Percentiles rank a stretch among this genome's conserved stretches.
Evolutionary conservation across 2,113 vertebrate species (phyloP).

Genomic region (Hippolais icterina): DNA sequence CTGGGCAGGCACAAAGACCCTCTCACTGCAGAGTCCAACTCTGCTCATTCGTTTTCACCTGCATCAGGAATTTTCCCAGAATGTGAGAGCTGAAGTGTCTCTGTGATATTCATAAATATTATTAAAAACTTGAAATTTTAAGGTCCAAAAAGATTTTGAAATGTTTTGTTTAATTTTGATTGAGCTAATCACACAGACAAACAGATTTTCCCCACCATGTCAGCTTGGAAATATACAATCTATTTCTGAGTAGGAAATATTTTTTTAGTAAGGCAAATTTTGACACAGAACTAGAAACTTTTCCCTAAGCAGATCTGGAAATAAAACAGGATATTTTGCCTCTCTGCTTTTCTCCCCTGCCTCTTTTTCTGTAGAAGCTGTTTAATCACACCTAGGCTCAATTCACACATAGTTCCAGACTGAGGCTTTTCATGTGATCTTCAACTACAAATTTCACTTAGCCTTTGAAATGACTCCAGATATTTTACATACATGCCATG

Average conservation of each 20-base stretch:
- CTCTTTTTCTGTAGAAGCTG: not conserved
- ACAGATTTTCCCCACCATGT: not conserved
- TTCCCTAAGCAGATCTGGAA: not conserved
- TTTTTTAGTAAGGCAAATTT: not conserved
- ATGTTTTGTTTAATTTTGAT: not conserved
- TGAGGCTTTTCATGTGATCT: not conserved
- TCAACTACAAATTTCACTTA: not conserved
- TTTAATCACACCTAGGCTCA: not conserved
- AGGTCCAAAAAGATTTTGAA: not conserved
- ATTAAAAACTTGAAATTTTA: not conserved
- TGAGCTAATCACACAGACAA: not conserved
- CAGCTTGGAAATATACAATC: not conserved
- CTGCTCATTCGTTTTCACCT: not conserved
- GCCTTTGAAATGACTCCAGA: not conserved
- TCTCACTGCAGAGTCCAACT: not conserved
- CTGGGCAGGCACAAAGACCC: not conserved
- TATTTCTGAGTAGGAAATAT: not conserved
- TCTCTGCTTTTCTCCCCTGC: not conserved
- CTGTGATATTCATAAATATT: not conserved
- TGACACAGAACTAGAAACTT: not conserved
- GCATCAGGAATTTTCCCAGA: not conserved
- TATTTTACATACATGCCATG: not conserved
- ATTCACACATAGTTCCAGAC: not conserved
- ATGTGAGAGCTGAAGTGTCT: not conserved
- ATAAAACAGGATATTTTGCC: not conserved